Base-by-base conservation (phyloP, 2,888 invertebrate genomes). In the Caradrina clavipalpis region DNA sequence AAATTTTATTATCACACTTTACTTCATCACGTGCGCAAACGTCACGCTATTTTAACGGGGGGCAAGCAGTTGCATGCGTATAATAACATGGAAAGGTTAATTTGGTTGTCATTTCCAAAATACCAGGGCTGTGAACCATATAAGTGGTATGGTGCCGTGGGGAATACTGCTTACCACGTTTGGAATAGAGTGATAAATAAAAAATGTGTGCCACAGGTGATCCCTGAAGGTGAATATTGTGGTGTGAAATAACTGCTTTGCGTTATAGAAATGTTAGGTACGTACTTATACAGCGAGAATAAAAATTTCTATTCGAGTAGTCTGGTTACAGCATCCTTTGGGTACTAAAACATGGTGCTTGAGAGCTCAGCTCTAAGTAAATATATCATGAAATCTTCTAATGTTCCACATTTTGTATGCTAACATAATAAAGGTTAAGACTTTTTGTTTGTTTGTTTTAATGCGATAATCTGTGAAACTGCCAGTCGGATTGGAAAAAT, bases 81-180 rank as follows among this genome's bases (percentile, higher is more conserved):
- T 82, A 84, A 80, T 70, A 72, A 63, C 70, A 35, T 56, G 57
- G 53, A 84, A 83, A 83, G 83, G 84, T 83, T 84, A 83, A 78
- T 82, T 67, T 82, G 71, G 71, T 73, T 78, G 75, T 84, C 78
- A 78, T 84, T 84, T 78, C 47, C 45, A 64, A 83, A 83, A 82
- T 82, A 82, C 69, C 75, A 84, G n/a, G 49, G 31, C 73, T 65
- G 60, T 72, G 55, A 68, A 67, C 59, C 63, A 54, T 70, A 66
- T 63, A 59, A 75, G 49, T 50, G 51, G 49, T 64, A 72, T 50
- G 15, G n/a, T 47, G 45, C 81, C 81, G 0, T n/a, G 17, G 81
- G 81, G 81, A 72, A 72, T 78, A 59, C 54, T 69, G 54, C 56
- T 49, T 26, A 75, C 55, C 47, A 26, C 35, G 54, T 62, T 49